Percentiles rank a stretch among this genome's conserved stretches.
These are phyloP conservation scores for Julus scandinavius DNA, from an alignment of 2,888 invertebrate genomes.

Conservation along the genomic window DNA sequence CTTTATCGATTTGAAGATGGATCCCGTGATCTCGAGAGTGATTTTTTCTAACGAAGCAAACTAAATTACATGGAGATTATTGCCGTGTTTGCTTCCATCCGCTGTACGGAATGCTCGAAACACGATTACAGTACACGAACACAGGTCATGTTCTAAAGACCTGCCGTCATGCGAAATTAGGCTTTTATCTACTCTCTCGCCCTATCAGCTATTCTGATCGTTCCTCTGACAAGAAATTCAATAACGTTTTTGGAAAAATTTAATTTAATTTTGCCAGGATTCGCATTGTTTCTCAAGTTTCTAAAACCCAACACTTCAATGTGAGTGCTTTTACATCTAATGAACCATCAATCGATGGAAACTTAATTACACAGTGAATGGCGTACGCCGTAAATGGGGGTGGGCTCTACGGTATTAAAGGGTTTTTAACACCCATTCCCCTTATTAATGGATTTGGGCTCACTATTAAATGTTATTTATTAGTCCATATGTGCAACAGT, in stretches of 20 bases:
- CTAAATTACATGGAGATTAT: not conserved
- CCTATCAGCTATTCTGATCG: slow-evolving; percentile 14
- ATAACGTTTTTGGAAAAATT: slow-evolving; percentile 17
- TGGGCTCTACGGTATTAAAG: not conserved
- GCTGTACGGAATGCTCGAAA: not conserved
- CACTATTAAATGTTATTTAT: slow-evolving; percentile 22
- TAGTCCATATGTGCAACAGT: not conserved
- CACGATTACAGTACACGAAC: not conserved
- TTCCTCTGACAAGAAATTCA: not conserved
- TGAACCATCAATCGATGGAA: slow-evolving; percentile 27
- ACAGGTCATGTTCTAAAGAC: not conserved
- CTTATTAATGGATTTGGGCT: slow-evolving; percentile 11
- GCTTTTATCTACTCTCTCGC: not conserved
- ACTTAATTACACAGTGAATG: slow-evolving; percentile 7
- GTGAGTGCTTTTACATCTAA: slow-evolving; percentile 20
- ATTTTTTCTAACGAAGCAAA: not conserved
- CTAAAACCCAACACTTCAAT: slow-evolving; percentile 11
- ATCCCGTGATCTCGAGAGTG: not conserved
- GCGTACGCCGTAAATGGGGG: not conserved
- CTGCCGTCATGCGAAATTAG: slow-evolving; percentile 3
- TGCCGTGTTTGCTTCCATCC: not conserved
- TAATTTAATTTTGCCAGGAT: not conserved
- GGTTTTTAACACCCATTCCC: slow-evolving; percentile 24
- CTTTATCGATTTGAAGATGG: not conserved
- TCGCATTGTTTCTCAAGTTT: slow-evolving; percentile 20